Evolutionary conservation across 2,113 vertebrate genomes (phyloP).

Genomic region (Odontesthes bonariensis): DNA sequence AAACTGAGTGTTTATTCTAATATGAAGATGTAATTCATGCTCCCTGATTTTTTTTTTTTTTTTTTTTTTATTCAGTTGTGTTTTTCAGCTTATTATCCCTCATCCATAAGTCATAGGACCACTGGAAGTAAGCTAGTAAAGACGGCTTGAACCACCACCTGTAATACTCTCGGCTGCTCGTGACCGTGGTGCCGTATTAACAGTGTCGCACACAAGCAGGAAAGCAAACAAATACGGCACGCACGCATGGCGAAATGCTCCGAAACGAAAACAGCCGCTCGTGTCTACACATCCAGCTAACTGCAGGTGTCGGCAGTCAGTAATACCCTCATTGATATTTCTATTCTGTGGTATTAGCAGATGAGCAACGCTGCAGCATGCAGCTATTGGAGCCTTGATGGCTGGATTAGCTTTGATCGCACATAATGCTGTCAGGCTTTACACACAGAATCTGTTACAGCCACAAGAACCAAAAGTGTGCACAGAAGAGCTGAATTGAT

Average conservation of each 20-base stretch:
- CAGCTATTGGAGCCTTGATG: slow-evolving; percentile 64
- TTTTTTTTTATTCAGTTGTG: slow-evolving; percentile 12
- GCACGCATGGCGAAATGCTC: background rate
- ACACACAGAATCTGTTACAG: slow-evolving; percentile 56
- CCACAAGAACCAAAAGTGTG: slow-evolving; percentile 36
- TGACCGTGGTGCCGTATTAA: slow-evolving; percentile 7
- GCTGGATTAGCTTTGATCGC: slow-evolving; percentile 72
- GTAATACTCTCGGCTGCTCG: slow-evolving; percentile 4
- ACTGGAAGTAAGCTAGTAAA: slow-evolving; percentile 33
- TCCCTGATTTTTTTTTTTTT: no score
- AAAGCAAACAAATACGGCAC: slow-evolving; percentile 5
- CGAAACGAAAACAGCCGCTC: slow-evolving; percentile 1
- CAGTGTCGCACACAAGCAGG: background rate
- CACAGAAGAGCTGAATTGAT: slow-evolving; percentile 25
- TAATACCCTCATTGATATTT: slow-evolving; percentile 71
- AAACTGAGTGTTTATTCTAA: slow-evolving; percentile 10
- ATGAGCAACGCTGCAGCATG: slow-evolving; percentile 59
- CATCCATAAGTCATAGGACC: slow-evolving; percentile 50
- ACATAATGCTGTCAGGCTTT: slow-evolving; percentile 69
- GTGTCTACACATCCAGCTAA: slow-evolving; percentile 6
- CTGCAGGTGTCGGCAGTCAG: slow-evolving; percentile 43
- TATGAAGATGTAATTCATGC: background rate
- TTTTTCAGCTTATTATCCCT: slow-evolving; percentile 25
- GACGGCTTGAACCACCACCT: slow-evolving; percentile 9
- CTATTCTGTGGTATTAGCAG: slow-evolving; percentile 64